These are phyloP conservation scores for Gila robusta DNA, from an alignment of 2,797 vertebrate species.

Conservation along the genomic window DNA sequence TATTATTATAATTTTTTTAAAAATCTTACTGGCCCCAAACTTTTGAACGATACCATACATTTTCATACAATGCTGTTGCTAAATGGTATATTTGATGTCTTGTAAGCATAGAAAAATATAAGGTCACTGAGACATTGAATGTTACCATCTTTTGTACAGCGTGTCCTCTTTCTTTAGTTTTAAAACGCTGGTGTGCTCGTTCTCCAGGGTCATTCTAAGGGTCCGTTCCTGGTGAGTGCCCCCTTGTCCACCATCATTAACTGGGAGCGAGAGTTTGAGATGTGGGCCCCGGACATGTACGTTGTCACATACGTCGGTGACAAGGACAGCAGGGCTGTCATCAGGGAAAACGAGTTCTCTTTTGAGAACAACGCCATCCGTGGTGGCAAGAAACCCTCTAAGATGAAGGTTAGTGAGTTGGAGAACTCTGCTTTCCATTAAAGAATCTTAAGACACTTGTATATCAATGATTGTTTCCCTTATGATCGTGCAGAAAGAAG, in stretches of 20 bases:
- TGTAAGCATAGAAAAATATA: not conserved
- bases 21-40: not conserved
- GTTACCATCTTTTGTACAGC: not conserved
- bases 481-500: constrained; percentile 87
- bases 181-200: not conserved
- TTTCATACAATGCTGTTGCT: not conserved
- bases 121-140: not conserved
- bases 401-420: constrained; percentile 88
- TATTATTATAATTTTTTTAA: too few species aligned
- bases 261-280: constrained; percentile 98
- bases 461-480: not conserved
- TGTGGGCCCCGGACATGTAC: constrained; percentile 98
- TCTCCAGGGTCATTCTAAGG: constrained; percentile 93
- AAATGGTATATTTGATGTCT: not conserved
- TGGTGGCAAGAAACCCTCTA: constrained; percentile 95
- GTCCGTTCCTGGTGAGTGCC: constrained; percentile 95
- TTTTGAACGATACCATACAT: not conserved
- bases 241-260: constrained; percentile 98
- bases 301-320: constrained; percentile 96
- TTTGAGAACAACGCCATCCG: constrained; percentile 98
- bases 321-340: constrained; percentile 96
- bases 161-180: not conserved
- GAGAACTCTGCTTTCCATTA: not conserved
- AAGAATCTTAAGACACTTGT: not conserved
- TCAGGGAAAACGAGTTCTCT: constrained; percentile 96